Evolutionary conservation across 2,113 vertebrate genomes (phyloP).

Genomic region (Rhinolophus sinicus): DNA sequence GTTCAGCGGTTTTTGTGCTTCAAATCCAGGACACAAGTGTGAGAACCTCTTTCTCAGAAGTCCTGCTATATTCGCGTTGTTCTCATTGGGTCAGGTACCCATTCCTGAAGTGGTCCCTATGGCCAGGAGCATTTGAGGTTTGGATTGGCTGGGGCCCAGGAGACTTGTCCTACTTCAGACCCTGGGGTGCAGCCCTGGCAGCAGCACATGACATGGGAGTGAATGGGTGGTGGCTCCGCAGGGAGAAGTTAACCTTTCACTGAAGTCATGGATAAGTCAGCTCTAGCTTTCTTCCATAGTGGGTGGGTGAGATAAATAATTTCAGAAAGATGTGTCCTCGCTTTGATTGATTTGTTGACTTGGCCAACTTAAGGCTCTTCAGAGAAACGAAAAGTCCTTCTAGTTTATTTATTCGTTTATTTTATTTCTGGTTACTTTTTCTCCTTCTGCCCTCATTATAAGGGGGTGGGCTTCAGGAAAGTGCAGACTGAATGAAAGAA

Average conservation of each 20-base stretch:
- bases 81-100: background rate
- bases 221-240: background rate
- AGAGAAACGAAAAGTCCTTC: background rate
- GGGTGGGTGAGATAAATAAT: background rate
- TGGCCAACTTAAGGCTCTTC: background rate
- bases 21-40: background rate
- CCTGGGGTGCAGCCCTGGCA: background rate
- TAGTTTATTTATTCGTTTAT: background rate
- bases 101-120: background rate
- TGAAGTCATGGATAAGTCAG: background rate
- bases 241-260: background rate
- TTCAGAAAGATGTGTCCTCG: background rate
- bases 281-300: background rate
- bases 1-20: background rate
- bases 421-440: conserved; percentile 12
- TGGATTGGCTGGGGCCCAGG: background rate
- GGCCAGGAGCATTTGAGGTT: background rate
- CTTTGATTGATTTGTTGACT: background rate
- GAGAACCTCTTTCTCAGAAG: background rate
- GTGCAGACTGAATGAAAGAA: background rate
- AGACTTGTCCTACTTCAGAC: background rate
- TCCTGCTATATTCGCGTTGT: background rate
- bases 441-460: background rate
- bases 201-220: background rate
- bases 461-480: background rate